A percentile compares a stretch with the other conserved stretches of the same genome.
Conservation (phyloP, 2,113 vertebrate species). For the Indicator maculatus region DNA sequence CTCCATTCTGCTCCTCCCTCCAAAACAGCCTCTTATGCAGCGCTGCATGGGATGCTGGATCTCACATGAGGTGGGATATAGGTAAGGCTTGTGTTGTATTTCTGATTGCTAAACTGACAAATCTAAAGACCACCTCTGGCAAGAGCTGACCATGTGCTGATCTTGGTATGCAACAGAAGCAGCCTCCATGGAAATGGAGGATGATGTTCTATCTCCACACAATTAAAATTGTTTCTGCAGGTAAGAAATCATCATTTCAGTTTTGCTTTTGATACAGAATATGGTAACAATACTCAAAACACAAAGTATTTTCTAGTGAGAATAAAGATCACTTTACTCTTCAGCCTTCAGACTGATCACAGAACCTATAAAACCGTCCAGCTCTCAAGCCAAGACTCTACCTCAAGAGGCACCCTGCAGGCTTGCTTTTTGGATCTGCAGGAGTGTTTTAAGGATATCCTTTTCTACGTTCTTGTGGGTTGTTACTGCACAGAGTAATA, state of each 20-base stretch:
- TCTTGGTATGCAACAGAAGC: background rate
- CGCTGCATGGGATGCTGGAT: background rate
- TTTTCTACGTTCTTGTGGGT: too few relatives aligned
- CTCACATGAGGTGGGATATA: accelerated
- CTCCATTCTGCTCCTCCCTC: background rate
- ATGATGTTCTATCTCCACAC: background rate
- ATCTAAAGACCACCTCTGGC: background rate
- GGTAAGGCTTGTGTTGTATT: accelerated
- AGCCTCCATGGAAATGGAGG: background rate
- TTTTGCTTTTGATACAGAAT: background rate
- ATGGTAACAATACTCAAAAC: background rate
- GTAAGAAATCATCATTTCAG: background rate
- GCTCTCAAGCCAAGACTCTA: accelerated
- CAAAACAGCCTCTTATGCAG: accelerated
- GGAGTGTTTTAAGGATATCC: too few relatives aligned
- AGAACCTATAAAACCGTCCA: accelerated
- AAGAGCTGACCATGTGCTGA: background rate
- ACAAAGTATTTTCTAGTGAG: background rate
- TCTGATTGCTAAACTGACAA: background rate
- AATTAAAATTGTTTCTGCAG: background rate
- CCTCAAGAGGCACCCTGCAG: background rate
- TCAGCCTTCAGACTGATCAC: background rate
- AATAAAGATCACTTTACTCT: background rate
- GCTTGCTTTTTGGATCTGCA: background rate
- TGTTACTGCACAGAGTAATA: background rate